Evolutionary conservation across 92 coral and sea anemone species (phyloP).

Genomic region (Epizoanthus rinbou): DNA sequence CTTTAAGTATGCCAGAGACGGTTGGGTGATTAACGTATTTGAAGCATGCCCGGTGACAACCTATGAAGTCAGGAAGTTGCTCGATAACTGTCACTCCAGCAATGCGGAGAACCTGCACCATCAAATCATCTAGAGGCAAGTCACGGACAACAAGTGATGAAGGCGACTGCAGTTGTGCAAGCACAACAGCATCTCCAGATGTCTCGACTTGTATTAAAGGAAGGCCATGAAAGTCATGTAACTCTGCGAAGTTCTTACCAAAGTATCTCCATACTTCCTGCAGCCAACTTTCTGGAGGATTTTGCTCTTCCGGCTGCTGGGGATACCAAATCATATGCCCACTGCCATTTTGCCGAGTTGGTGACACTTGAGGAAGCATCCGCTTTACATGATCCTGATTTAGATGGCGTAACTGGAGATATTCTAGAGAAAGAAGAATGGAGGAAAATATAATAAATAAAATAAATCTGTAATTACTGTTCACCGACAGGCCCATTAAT

Average conservation of each 20-base stretch:
- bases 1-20: constrained; percentile 22
- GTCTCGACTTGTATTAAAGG: constrained; percentile 66
- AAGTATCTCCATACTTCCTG: constrained; percentile 80
- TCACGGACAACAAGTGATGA: constrained; percentile 50
- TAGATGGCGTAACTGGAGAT: constrained; percentile 70
- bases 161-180: constrained; percentile 53
- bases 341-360: constrained; percentile 42
- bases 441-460: too few species aligned
- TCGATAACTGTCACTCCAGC: constrained; percentile 47
- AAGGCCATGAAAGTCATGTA: constrained; percentile 54
- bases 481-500: too few species aligned
- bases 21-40: constrained; percentile 32
- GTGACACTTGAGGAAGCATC: constrained; percentile 59
- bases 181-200: constrained; percentile 32
- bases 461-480: too few species aligned
- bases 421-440: constrained; percentile 26
- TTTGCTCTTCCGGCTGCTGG: constrained; percentile 28
- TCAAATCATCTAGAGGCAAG: constrained; percentile 20
- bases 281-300: constrained; percentile 80
- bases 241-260: constrained; percentile 53
- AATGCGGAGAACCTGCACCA: constrained; percentile 15
- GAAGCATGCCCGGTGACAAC: constrained; percentile 33
- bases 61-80: constrained; percentile 46
- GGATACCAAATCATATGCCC: constrained; percentile 64
- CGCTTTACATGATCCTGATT: constrained; percentile 45